Evolutionary conservation across 1,140 invertebrate genomes (phyloP).

Genomic region (Adoxophyes honmai): DNA sequence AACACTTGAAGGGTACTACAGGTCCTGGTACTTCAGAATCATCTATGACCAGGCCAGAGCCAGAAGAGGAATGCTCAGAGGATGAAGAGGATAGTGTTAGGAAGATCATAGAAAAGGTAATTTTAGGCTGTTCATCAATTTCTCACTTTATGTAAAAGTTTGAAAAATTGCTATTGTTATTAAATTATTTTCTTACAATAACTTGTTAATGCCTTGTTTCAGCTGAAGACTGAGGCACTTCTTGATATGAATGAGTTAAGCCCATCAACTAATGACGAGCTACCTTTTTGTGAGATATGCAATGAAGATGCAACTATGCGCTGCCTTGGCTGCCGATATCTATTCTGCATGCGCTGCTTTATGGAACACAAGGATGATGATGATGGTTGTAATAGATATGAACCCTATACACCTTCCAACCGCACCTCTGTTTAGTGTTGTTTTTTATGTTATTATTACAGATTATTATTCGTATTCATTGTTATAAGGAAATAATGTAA

Average conservation of each 20-base stretch:
- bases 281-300: slow-evolving; percentile 88
- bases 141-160: no score
- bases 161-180: no score
- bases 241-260: slow-evolving; percentile 32
- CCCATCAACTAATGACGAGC: slow-evolving; percentile 72
- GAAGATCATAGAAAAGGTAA: slow-evolving; percentile 60
- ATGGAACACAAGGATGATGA: slow-evolving; percentile 69
- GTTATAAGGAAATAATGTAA: neutral
- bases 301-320: slow-evolving; percentile 84
- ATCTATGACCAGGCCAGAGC: neutral
- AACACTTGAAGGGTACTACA: slow-evolving; percentile 75
- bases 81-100: slow-evolving; percentile 53
- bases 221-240: slow-evolving; percentile 40
- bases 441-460: slow-evolving; percentile 10
- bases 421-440: slow-evolving; percentile 16
- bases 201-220: no score
- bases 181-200: slow-evolving; percentile 17
- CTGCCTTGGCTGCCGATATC: slow-evolving; percentile 84
- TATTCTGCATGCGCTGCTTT: slow-evolving; percentile 85
- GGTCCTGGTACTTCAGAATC: slow-evolving; percentile 29
- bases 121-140: neutral
- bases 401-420: slow-evolving; percentile 45
- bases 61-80: slow-evolving; percentile 28
- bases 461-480: neutral
- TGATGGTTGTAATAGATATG: slow-evolving; percentile 64